Conservation (phyloP, 2,797 vertebrate genomes). For the Esox masquinongy region DNA sequence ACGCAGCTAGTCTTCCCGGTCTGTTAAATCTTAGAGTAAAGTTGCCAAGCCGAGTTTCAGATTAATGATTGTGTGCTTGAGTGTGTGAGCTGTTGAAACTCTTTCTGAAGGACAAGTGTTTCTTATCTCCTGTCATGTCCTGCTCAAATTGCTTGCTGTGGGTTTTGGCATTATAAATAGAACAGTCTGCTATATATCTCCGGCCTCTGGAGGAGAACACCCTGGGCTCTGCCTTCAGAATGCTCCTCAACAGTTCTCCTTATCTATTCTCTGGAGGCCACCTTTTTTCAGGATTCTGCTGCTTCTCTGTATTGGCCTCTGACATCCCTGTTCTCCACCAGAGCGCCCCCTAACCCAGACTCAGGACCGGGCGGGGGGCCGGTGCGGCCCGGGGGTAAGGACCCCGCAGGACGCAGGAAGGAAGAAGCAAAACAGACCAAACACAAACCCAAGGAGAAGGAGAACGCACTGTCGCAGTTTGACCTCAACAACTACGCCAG, state of each 20-base stretch:
- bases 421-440: constrained; percentile 89
- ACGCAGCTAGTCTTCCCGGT: too few relatives aligned
- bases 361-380: constrained; percentile 56
- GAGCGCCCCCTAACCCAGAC: constrained; percentile 70
- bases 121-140: not conserved
- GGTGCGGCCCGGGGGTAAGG: constrained; percentile 80
- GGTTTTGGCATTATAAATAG: constrained; percentile 19
- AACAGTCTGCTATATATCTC: not conserved
- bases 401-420: constrained; percentile 83
- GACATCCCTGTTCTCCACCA: constrained; percentile 53
- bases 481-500: constrained; percentile 99
- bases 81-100: not conserved
- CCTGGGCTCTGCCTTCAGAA: too few relatives aligned
- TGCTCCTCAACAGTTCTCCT: not conserved
- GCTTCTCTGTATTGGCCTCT: not conserved
- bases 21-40: too few relatives aligned
- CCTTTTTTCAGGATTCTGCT: not conserved
- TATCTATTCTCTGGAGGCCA: not conserved
- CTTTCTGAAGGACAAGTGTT: not conserved
- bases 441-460: constrained; percentile 96
- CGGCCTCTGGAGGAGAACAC: not conserved
- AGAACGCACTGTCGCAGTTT: constrained; percentile 96
- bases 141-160: constrained; percentile 13
- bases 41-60: not conserved
- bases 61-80: not conserved